Conservation (phyloP, 2,797 vertebrate genomes). For the Aulostomus chinensis region DNA sequence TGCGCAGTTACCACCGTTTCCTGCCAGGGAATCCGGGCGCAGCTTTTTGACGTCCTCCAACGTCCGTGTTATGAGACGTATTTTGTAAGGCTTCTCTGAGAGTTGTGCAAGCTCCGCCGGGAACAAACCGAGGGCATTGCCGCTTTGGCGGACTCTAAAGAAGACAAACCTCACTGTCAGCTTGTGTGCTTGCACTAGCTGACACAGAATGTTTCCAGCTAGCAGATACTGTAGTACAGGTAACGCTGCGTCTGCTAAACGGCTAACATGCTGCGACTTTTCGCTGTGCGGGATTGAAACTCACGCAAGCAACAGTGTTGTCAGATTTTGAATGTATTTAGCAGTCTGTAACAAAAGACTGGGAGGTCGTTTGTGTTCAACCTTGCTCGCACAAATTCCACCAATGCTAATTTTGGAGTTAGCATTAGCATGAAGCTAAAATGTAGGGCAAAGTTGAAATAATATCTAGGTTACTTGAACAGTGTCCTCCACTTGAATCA, state of each 20-base stretch:
- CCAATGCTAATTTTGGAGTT: neutral
- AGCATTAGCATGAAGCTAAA: conserved; percentile 32
- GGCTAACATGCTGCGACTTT: neutral
- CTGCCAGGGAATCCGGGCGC: too few species aligned
- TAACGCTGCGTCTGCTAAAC: conserved; percentile 46
- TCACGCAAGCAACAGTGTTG: neutral
- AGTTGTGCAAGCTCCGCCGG: too few species aligned
- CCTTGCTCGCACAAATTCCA: too few species aligned
- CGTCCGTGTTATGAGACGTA: conserved; percentile 55
- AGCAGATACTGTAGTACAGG: conserved; percentile 77
- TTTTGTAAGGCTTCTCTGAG: conserved; percentile 56
- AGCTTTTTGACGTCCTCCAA: conserved; percentile 2
- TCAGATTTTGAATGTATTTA: too few species aligned
- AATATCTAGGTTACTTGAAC: conserved; percentile 36
- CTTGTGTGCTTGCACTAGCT: conserved; percentile 18
- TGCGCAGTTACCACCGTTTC: neutral
- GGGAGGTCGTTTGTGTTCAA: too few species aligned
- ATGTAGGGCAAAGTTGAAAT: conserved; percentile 78
- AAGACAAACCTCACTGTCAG: neutral
- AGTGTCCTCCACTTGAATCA: conserved; percentile 9
- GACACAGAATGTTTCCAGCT: conserved; percentile 76
- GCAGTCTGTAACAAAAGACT: too few species aligned
- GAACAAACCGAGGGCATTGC: neutral
- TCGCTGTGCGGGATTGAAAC: neutral
- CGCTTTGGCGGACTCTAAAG: neutral